phyloP scores from a whole-genome alignment of 2,113 vertebrate genomes.

The Alexandromys fortis region DNA sequence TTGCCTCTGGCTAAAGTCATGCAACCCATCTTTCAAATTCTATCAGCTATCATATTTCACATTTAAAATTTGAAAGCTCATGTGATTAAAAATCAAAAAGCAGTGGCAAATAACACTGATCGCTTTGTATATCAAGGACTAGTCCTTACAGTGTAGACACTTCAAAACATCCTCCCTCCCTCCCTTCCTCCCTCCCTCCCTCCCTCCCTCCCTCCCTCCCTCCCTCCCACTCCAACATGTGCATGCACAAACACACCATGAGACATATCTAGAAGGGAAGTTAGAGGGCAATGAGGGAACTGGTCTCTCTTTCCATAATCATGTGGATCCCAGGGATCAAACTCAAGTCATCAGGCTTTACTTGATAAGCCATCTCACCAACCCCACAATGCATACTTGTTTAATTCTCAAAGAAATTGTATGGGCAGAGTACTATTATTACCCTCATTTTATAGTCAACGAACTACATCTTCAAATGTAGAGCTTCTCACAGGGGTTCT shows the following conservation, averaged over 20 bases:
- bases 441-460: not conserved
- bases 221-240: not conserved
- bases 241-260: not conserved
- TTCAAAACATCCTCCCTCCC: not conserved
- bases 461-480: not conserved
- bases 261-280: too few species aligned
- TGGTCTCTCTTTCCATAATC: not conserved
- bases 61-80: slow-evolving; percentile 41
- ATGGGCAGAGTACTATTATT: not conserved
- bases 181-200: too few species aligned
- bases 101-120: not conserved
- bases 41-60: slow-evolving; percentile 9
- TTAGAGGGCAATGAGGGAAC: not conserved
- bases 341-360: not conserved
- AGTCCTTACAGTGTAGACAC: not conserved
- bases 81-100: slow-evolving; percentile 22
- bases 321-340: not conserved
- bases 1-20: not conserved
- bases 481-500: not conserved
- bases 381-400: not conserved
- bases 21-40: not conserved
- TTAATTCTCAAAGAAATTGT: slow-evolving; percentile 19
- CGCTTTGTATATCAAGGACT: not conserved
- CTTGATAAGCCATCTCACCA: not conserved
- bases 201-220: too few species aligned